Percentiles rank a stretch among this genome's conserved stretches.
phyloP scores from a whole-genome alignment of 2,113 vertebrate genomes.

The Aramus guarauna region DNA sequence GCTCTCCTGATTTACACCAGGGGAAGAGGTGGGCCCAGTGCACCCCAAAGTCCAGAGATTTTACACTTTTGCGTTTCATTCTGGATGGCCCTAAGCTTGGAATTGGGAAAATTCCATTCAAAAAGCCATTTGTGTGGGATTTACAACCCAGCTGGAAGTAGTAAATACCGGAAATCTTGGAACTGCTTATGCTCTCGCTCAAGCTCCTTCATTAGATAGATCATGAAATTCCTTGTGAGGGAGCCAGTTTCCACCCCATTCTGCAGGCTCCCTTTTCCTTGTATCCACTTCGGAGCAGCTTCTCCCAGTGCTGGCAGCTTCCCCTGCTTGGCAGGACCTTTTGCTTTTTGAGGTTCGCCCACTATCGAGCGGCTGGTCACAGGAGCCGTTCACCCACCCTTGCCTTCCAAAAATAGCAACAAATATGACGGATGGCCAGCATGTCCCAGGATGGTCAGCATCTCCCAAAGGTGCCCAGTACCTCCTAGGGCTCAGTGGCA shows the following conservation, averaged over 20 bases:
- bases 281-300: not conserved
- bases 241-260: conserved; percentile 56
- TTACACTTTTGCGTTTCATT: not conserved
- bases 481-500: not conserved
- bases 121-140: conserved; percentile 57
- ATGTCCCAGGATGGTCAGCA: not conserved
- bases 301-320: not conserved
- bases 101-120: conserved; percentile 42
- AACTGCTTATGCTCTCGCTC: conserved; percentile 1
- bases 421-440: not conserved
- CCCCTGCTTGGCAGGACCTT: not conserved
- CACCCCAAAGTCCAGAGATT: not conserved
- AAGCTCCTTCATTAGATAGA: conserved; percentile 42
- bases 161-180: conserved; percentile 62
- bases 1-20: not conserved
- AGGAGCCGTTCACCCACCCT: not conserved
- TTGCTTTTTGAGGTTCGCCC: not conserved
- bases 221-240: conserved; percentile 54
- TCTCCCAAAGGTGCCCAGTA: not conserved
- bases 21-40: not conserved
- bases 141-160: conserved; percentile 61
- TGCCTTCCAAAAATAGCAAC: not conserved
- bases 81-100: not conserved
- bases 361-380: not conserved
- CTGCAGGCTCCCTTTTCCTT: conserved; percentile 52